Evolutionary conservation across 1,140 invertebrate species (phyloP), one percentile per base, ranked within the genome.

Genomic region (Drosophila pachea): DNA sequence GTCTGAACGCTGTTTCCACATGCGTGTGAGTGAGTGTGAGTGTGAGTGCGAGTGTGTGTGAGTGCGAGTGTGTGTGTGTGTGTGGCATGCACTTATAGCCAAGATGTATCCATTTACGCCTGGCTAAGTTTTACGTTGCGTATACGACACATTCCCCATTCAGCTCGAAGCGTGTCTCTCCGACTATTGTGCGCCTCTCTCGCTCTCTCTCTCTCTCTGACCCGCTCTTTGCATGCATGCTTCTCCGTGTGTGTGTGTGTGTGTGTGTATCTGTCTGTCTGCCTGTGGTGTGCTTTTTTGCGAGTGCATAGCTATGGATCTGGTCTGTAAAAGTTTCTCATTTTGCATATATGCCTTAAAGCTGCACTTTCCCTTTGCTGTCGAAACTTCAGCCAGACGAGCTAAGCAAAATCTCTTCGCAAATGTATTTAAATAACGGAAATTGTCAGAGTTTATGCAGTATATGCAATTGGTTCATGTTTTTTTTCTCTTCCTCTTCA

Each of bases 41-140:
- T 52, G 22, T 58, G 16, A 60, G 38, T 40, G 54, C 53, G 31
- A 47, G 14, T 52, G 35, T 31, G 22, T 59, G 40, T 68, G 43
- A n/a, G n/a, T n/a, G n/a, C n/a, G n/a, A n/a, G n/a, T n/a, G n/a
- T 62, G 16, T 56, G 48, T 49, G 31, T 65, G 58, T 50, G 33
- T 59, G 33, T 77, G 64, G 43, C 59, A 64, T 73, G 61, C 78
- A 83, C 73, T 83, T 83, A 78, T 65, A 63, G 67, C 74, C 70
- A 78, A 82, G 75, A 83, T 75, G 78, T 78, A 83, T 83, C 73
- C 79, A 83, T 83, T 83, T 83, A 76, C 78, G 78, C 68, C 67
- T 78, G 78, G 78, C 79, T 72, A 83, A 83, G 79, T 84, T 83
- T 67, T 76, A 43, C 76, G 73, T 84, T 84, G 76, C 79, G 76